Base-by-base conservation (phyloP, 2,113 vertebrate species). In the Platysternon megacephalum region DNA sequence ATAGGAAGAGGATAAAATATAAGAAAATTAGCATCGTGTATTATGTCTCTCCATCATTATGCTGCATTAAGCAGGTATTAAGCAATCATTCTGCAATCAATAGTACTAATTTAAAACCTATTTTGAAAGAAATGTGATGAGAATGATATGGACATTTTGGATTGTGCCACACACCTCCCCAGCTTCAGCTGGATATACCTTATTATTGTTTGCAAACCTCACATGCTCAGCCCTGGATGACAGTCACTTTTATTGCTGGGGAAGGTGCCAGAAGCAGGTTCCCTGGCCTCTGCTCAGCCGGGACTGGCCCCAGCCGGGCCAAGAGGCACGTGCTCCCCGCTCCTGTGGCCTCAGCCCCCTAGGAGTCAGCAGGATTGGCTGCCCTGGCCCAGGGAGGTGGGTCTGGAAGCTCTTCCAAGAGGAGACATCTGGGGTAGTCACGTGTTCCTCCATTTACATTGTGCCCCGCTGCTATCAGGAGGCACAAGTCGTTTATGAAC, bases 121-220 rank as follows among this genome's bases (percentile, higher is more conserved):
- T 84, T 95, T 85, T 91, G 68, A 96, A 97, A 84, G 68, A 95
- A 91, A 81, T 83, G 24, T 39, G 86, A 91, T 87, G 58, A 94
- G 92, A 95, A 93, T 86, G 1, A 90, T 58, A 2, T 84, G 61
- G n/a, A 32, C 35, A 12, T 72, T 92, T 94, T 96, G 51, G 78
- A 82, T 35, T 65, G 10, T 0, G 1, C 84, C 16, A 1, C 91
- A 80, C 80, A 11, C 87, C 39, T 91, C 22, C 48, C 65, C 85
- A 83, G 79, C 79, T 94, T 87, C 49, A 58, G 78, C 82, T 95
- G 32, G 94, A 78, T 84, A 91, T 93, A 83, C 92, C 12, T 80
- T n/a, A 13, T 51, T 51, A 21, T 22, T 80, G 3, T 42, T 68
- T 89, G 86, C 24, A 12, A 86, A 52, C 46, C 82, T 26, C 52